A percentile compares a stretch with the other conserved stretches of the same genome.
These are phyloP conservation scores for Rhorus exstirpatorius DNA, from an alignment of 2,888 invertebrate species.

Conservation along the genomic window DNA sequence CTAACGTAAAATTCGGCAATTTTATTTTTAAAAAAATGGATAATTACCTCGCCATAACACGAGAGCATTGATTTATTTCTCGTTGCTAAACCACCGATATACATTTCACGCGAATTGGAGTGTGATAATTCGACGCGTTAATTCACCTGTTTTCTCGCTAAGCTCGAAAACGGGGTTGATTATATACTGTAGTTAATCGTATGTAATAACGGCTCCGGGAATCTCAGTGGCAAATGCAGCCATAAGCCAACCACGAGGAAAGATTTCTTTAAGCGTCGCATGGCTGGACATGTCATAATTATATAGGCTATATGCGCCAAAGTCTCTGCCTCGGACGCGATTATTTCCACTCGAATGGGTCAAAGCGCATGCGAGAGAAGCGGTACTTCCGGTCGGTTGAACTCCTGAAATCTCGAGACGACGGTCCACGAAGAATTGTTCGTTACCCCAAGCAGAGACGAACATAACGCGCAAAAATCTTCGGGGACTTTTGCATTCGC, in stretches of 20 bases:
- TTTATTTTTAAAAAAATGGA: too few relatives aligned
- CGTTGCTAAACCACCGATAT: not conserved
- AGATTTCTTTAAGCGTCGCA: constrained; percentile 44
- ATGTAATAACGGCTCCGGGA: not conserved
- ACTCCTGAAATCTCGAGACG: constrained; percentile 21
- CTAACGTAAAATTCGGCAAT: too few relatives aligned
- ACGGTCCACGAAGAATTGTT: constrained; percentile 14
- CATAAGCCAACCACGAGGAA: not conserved
- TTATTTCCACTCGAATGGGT: constrained; percentile 61
- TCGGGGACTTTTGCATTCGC: constrained; percentile 21
- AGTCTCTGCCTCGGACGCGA: constrained; percentile 68
- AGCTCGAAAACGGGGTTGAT: not conserved
- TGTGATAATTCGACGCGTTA: constrained; percentile 55
- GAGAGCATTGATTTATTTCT: too few relatives aligned
- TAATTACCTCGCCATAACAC: too few relatives aligned
- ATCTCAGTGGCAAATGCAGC: not conserved
- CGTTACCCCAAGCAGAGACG: constrained; percentile 13
- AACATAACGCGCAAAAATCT: constrained; percentile 41
- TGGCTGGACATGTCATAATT: constrained; percentile 65
- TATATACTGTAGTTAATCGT: not conserved
- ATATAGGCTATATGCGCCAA: constrained; percentile 38
- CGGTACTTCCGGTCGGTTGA: constrained; percentile 64
- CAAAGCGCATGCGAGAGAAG: constrained; percentile 17
- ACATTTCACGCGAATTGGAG: constrained; percentile 38
- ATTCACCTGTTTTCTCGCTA: constrained; percentile 50